Conservation (phyloP, 1,140 invertebrate genomes). For the Drosophila chauvacae region DNA sequence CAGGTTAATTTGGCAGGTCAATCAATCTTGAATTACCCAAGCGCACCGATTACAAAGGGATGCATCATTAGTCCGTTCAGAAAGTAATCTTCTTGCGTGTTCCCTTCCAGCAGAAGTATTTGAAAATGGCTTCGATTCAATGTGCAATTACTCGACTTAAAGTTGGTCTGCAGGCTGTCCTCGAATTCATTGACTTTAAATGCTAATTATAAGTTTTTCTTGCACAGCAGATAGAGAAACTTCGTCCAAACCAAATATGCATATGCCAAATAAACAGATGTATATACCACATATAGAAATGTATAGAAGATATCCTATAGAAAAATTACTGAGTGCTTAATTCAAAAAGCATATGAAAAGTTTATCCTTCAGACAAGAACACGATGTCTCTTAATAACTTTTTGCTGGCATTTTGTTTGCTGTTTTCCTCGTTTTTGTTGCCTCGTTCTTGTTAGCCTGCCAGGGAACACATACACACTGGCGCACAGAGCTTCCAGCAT, state of each 20-base stretch:
- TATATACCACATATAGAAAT: background rate
- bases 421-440: conserved; percentile 73
- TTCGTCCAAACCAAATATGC: conserved; percentile 62
- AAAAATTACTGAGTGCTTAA: conserved; percentile 68
- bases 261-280: conserved; percentile 68
- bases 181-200: conserved; percentile 61
- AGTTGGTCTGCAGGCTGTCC: conserved; percentile 1
- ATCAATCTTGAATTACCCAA: conserved; percentile 35
- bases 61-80: conserved; percentile 35
- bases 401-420: conserved; percentile 74
- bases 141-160: conserved; percentile 21
- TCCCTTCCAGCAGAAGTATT: conserved; percentile 4
- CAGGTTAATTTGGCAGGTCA: conserved; percentile 44
- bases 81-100: conserved; percentile 19
- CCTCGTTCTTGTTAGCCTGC: conserved; percentile 61
- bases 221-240: conserved; percentile 53
- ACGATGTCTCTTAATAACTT: conserved; percentile 82
- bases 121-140: conserved; percentile 22
- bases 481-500: background rate
- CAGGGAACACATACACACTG: conserved; percentile 10
- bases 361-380: conserved; percentile 70
- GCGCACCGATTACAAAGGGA: conserved; percentile 36
- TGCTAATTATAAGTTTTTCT: conserved; percentile 80
- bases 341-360: conserved; percentile 79
- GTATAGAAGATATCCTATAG: conserved; percentile 18